Base-by-base conservation (phyloP, 2,797 vertebrate genomes). In the Phataginus tetradactyla region DNA sequence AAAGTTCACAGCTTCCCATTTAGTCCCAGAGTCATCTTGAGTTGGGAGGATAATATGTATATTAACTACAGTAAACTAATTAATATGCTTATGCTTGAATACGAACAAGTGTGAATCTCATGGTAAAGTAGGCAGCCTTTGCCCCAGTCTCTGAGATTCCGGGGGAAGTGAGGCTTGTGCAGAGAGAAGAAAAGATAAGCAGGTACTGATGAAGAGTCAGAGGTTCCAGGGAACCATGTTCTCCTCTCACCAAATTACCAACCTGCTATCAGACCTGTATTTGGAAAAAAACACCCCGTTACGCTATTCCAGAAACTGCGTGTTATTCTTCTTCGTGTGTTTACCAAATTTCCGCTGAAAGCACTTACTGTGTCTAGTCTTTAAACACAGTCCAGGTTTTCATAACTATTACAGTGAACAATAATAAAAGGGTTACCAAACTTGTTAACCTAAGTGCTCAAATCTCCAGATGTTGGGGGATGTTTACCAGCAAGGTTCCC, bases 321-420 rank as follows among this genome's bases (percentile, higher is more conserved):
- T 66, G 42, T 57, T 93, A 32, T 77, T 92, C n/a, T 90, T n/a
- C 71, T 91, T 66, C 32, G 17, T 49, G 51, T 92, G 55, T 89
- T 95, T 90, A 34, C 57, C 51, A 15, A 74, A 51, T 80, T 90
- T 93, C 87, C 17, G 0, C 29, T 93, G 34, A 95, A 63, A 89
- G 34, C n/a, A 53, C 86, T 95, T 79, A 83, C 25, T 55, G 34
- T 93, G 94, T 84, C 71, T 75, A 34, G 51, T 94, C 49, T 61
- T 97, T 89, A 88, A 63, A 84, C 4, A 37, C 2, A 5, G 32
- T 94, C 45, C 64, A 90, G 74, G 37, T 90, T 96, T 94, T 93
- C 49, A 90, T 91, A 90, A 53, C 68, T 53, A 32, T 55, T 42
- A 79, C 94, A 68, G 66, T 89, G 79, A 80, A 92, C 32, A 80